Evolutionary conservation across 2,888 invertebrate species (phyloP).

Genomic region (Aleiodes testaceus): DNA sequence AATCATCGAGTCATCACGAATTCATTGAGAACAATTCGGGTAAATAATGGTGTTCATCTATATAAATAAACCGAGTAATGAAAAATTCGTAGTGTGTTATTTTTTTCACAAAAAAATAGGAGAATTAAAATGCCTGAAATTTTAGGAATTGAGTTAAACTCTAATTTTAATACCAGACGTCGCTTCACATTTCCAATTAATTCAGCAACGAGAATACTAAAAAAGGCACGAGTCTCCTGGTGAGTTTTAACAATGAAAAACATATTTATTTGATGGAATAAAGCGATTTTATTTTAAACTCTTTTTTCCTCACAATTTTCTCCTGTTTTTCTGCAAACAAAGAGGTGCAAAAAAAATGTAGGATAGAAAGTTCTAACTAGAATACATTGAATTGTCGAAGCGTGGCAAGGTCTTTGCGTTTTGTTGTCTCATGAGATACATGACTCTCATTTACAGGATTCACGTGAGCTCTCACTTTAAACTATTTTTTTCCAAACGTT

Average conservation of each 20-base stretch:
- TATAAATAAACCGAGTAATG: no score
- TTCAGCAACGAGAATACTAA: conserved; percentile 12
- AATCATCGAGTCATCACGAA: no score
- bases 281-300: not conserved
- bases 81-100: no score
- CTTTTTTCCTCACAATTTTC: not conserved
- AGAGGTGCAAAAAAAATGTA: conserved; percentile 4
- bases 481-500: conserved; percentile 22
- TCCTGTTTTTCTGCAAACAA: conserved; percentile 10
- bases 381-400: conserved; percentile 14
- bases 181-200: conserved; percentile 6
- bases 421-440: conserved; percentile 7
- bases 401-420: conserved; percentile 19
- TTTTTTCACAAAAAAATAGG: no score
- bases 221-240: conserved; percentile 21
- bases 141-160: not conserved
- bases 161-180: not conserved
- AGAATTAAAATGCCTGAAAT: not conserved
- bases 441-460: conserved; percentile 17
- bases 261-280: not conserved
- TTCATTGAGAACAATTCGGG: no score
- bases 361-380: conserved; percentile 23
- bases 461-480: conserved; percentile 5
- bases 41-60: no score
- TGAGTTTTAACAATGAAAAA: not conserved